phyloP scores from a whole-genome alignment of 2,888 invertebrate genomes.

The Gryllus longicercus region DNA sequence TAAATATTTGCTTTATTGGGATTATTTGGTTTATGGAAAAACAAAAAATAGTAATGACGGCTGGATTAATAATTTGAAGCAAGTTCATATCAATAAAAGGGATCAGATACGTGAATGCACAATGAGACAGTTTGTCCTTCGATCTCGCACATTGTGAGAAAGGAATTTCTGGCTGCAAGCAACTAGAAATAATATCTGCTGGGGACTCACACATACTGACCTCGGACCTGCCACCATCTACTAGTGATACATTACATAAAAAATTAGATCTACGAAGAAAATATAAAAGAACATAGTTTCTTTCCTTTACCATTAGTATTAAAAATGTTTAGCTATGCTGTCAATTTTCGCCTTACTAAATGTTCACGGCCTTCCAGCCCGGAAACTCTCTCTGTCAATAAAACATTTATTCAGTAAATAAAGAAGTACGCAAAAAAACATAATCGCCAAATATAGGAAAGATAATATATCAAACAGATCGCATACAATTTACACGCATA shows the following conservation, averaged over 20 bases:
- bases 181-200: slow-evolving; percentile 22
- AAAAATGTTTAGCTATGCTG: slow-evolving; percentile 36
- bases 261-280: slow-evolving; percentile 29
- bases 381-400: no score
- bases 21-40: not conserved
- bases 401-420: no score
- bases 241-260: slow-evolving; percentile 29
- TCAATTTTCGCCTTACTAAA: slow-evolving; percentile 26
- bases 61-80: not conserved
- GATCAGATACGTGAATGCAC: slow-evolving; percentile 21
- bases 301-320: slow-evolving; percentile 36
- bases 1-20: not conserved
- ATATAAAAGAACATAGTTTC: slow-evolving; percentile 34
- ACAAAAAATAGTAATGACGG: not conserved
- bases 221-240: slow-evolving; percentile 36
- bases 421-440: not conserved
- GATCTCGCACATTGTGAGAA: not conserved
- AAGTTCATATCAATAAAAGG: slow-evolving; percentile 4
- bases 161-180: not conserved
- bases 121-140: not conserved
- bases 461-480: not conserved
- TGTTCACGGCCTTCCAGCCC: no score
- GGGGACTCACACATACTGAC: slow-evolving; percentile 29
- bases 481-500: not conserved
- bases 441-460: not conserved